These are phyloP conservation scores for Eupithecia insigniata DNA, from an alignment of 2,888 invertebrate genomes.

Conservation along the genomic window DNA sequence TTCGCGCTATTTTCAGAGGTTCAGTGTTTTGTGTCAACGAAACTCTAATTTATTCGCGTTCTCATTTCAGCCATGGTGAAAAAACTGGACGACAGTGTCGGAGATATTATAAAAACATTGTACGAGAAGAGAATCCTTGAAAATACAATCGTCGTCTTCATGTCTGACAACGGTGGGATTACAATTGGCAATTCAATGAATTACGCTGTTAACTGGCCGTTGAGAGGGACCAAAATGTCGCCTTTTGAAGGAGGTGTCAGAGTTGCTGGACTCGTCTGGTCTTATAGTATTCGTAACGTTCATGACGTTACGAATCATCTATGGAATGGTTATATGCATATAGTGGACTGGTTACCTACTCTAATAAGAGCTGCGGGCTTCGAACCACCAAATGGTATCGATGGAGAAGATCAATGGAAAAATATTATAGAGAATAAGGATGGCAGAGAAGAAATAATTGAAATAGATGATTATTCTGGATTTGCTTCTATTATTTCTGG, in stretches of 20 bases:
- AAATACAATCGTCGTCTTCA: slow-evolving; percentile 93
- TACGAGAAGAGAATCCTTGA: slow-evolving; percentile 87
- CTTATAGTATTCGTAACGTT: too few relatives aligned
- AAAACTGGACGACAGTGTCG: slow-evolving; percentile 93
- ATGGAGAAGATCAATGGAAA: slow-evolving; percentile 72
- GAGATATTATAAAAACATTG: slow-evolving; percentile 88
- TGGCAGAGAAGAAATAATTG: slow-evolving; percentile 60
- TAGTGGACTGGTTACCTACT: slow-evolving; percentile 93
- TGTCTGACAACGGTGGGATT: slow-evolving; percentile 95
- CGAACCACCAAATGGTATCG: slow-evolving; percentile 57
- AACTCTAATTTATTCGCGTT: not conserved
- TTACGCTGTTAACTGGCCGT: slow-evolving; percentile 91
- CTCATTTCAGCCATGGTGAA: slow-evolving; percentile 90
- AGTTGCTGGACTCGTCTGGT: slow-evolving; percentile 89
- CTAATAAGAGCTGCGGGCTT: slow-evolving; percentile 72
- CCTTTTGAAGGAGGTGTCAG: slow-evolving; percentile 94
- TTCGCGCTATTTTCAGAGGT: slow-evolving; percentile 29
- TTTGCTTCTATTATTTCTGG: slow-evolving; percentile 61
- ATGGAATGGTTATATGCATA: slow-evolving; percentile 86
- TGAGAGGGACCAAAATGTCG: slow-evolving; percentile 89
- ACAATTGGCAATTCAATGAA: slow-evolving; percentile 89
- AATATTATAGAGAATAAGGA: slow-evolving; percentile 58
- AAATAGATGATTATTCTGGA: slow-evolving; percentile 69
- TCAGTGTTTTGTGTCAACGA: not conserved
- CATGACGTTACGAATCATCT: slow-evolving; percentile 70